Percentiles rank a stretch among this genome's conserved stretches.
Evolutionary conservation across 2,797 vertebrate genomes (phyloP).

Genomic region (Holocentrus rufus): DNA sequence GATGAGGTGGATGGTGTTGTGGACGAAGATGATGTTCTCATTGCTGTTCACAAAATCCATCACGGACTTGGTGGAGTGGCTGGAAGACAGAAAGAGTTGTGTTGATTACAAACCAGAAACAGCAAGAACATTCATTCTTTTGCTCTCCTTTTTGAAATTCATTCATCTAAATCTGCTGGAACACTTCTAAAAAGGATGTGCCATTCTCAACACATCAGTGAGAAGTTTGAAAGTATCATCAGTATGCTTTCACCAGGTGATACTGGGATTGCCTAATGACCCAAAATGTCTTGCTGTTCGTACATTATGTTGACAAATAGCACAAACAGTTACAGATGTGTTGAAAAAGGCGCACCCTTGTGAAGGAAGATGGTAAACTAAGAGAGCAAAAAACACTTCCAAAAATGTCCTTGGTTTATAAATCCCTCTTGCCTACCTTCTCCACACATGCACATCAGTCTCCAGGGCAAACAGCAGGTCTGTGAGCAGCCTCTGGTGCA

Average conservation of each 20-base stretch:
- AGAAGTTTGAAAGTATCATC: too few species aligned
- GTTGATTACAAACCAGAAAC: neutral
- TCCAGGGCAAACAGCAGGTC: conserved; percentile 98
- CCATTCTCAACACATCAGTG: too few species aligned
- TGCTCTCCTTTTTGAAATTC: too few species aligned
- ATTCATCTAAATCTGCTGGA: too few species aligned
- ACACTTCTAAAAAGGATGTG: too few species aligned
- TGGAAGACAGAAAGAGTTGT: conserved; percentile 66
- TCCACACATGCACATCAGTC: conserved; percentile 98
- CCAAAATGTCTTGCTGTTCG: too few species aligned
- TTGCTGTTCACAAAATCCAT: conserved; percentile 99
- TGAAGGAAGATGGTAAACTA: too few species aligned
- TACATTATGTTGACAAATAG: too few species aligned
- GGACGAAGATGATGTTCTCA: conserved; percentile 99
- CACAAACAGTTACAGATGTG: neutral
- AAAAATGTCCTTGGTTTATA: neutral
- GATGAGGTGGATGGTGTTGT: conserved; percentile 99
- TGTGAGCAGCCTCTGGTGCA: conserved; percentile 97
- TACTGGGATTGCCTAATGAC: too few species aligned
- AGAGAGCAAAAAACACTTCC: neutral
- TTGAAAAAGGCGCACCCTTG: neutral
- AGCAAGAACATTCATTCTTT: too few species aligned
- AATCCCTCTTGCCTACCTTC: conserved; percentile 84
- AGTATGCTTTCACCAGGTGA: too few species aligned
- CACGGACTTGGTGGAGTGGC: conserved; percentile 98